Base-by-base conservation (phyloP, 2,888 invertebrate species). In the Ophioninae sp. region DNA sequence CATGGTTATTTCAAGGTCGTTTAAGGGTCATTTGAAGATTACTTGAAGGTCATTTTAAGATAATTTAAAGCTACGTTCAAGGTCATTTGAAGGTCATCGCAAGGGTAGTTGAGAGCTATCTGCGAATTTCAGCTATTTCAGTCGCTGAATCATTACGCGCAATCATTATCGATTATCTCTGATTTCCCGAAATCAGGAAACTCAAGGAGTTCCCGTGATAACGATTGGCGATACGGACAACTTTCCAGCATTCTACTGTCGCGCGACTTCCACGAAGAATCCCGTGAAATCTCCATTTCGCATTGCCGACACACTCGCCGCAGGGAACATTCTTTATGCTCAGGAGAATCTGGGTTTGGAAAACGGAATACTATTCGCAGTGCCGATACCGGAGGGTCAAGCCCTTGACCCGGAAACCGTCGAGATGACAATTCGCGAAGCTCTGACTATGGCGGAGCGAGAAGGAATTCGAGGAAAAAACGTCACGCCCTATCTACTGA, bases 241-340 rank as follows among this genome's bases (percentile, higher is more conserved):
- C 39, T 99, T 99, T 93, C 99, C 99, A 0, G 98, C 98, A 61
- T 99, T 99, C 93, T 99, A 98, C 93, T 96, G 97, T 0, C 93
- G 95, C 6, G 94, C 94, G 80, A 98, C 98, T 87, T 96, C 96
- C 0, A 94, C 93, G 86, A 92, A 93, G 87, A 44, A 79, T 58
- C 84, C 84, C 20, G 79, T 90, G 71, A 93, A 93, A 79, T 95
- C 97, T 0, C 97, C 98, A 0, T 96, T 97, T 89, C 95, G 95
- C 88, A 95, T 97, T 0, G 85, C 93, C 0, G 93, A 94, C 77
- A 93, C 96, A 0, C 77, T 87, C 6, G 95, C 96, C 76, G 98
- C 97, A 0, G 98, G 99, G 0, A 89, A 92, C n/a, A 91, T 98
- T 69, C 93, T 98, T 51, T 93, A 93, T 64, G 92, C 94, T 10